phyloP scores from a whole-genome alignment of 1,140 invertebrate species.

The Coenobita brevimanus region DNA sequence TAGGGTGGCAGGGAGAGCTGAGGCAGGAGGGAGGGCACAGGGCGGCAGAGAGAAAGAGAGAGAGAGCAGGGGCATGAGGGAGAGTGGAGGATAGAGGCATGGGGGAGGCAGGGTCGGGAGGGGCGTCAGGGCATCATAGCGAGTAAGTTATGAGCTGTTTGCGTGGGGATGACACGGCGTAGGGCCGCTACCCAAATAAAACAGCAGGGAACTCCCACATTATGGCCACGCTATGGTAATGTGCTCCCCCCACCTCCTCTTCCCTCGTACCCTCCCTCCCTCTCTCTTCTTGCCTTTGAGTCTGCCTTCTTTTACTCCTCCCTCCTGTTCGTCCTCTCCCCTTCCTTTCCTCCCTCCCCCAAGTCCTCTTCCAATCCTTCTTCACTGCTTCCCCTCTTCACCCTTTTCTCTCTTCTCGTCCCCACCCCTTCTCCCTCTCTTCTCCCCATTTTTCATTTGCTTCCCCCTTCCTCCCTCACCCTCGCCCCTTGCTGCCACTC shows the following conservation, averaged over 20 bases:
- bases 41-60: no score
- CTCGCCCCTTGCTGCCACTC: not conserved
- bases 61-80: not conserved
- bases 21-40: constrained; percentile 6
- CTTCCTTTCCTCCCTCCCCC: not conserved
- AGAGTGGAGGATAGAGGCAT: not conserved
- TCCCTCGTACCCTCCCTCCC: not conserved
- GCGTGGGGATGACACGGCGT: constrained; percentile 53
- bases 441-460: not conserved
- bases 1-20: not conserved
- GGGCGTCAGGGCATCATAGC: constrained; percentile 30
- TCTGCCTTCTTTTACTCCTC: not conserved
- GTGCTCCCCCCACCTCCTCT: constrained; percentile 16
- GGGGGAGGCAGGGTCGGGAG: not conserved
- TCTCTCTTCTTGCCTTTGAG: not conserved
- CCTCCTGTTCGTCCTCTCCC: not conserved
- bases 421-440: not conserved
- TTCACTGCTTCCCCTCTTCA: not conserved
- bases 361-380: not conserved
- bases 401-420: not conserved
- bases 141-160: constrained; percentile 46
- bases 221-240: constrained; percentile 61
- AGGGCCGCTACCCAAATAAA: constrained; percentile 61
- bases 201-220: constrained; percentile 59
- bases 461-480: not conserved